phyloP scores from a whole-genome alignment of 2,888 invertebrate genomes.

The Myopa testacea region DNA sequence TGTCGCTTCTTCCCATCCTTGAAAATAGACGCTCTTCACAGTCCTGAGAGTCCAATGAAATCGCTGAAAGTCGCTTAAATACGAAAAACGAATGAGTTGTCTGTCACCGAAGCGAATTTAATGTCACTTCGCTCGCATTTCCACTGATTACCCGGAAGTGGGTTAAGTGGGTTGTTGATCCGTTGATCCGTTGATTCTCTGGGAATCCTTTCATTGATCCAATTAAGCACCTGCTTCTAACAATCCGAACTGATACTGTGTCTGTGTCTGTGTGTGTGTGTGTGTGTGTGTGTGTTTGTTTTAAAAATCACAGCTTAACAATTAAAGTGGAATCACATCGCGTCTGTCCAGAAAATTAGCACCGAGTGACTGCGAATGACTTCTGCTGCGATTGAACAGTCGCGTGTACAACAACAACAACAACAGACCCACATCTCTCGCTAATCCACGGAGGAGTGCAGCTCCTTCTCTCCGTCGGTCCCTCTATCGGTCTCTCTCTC shows the following conservation, averaged over 20 bases:
- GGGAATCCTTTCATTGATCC: background rate
- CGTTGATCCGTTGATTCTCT: no score
- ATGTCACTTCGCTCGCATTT: background rate
- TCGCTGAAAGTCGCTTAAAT: no score
- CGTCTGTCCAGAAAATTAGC: slow-evolving; percentile 6
- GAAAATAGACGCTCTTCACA: background rate
- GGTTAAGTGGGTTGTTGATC: no score
- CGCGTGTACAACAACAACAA: background rate
- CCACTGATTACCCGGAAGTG: no score
- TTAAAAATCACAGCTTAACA: slow-evolving; percentile 17
- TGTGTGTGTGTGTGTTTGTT: background rate
- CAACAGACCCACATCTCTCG: background rate
- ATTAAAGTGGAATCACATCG: slow-evolving; percentile 18
- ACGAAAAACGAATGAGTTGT: background rate
- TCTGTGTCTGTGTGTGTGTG: background rate
- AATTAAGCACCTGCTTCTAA: background rate
- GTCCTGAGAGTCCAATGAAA: no score
- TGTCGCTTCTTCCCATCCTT: background rate
- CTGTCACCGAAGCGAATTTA: background rate
- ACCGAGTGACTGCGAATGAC: slow-evolving; percentile 4
- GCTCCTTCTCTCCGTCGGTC: background rate
- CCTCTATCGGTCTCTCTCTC: no score
- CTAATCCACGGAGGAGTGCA: background rate
- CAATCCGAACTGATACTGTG: background rate
- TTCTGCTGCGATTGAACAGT: background rate